phyloP scores from a whole-genome alignment of 2,113 vertebrate species.

The Probosciger aterrimus region DNA sequence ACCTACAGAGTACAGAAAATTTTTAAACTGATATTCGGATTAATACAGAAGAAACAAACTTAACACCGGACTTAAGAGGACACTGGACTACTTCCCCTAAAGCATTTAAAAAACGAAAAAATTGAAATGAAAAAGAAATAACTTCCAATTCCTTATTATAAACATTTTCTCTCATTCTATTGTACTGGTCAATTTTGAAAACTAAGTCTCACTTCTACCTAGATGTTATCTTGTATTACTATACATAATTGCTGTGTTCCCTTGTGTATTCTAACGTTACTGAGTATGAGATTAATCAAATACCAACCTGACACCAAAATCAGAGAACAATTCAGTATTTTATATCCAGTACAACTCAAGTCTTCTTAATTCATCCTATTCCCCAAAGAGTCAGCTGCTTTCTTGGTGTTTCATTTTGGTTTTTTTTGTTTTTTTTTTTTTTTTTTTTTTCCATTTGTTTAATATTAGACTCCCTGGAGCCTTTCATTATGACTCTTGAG shows the following conservation, averaged over 20 bases:
- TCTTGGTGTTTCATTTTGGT: not conserved
- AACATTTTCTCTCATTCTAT: not conserved
- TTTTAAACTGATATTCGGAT: not conserved
- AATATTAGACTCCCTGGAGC: not conserved
- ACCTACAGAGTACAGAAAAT: not conserved
- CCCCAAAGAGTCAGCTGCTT: not conserved
- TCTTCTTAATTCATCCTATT: not conserved
- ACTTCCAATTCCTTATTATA: not conserved
- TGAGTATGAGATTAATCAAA: not conserved
- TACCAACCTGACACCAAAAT: not conserved
- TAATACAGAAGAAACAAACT: not conserved
- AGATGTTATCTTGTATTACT: not conserved
- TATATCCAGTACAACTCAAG: not conserved
- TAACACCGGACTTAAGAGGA: not conserved
- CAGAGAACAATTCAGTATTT: not conserved
- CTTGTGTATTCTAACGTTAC: not conserved
- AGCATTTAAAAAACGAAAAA: not conserved
- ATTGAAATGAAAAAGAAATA: accelerated
- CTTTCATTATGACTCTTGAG: not conserved
- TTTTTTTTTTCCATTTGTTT: not conserved
- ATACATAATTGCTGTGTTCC: not conserved
- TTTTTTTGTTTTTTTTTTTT: accelerated
- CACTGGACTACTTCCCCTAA: not conserved
- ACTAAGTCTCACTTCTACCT: not conserved
- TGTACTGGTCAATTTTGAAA: not conserved